Evolutionary conservation across 2,888 invertebrate genomes (phyloP).

Genomic region (Temnothorax ravouxi): DNA sequence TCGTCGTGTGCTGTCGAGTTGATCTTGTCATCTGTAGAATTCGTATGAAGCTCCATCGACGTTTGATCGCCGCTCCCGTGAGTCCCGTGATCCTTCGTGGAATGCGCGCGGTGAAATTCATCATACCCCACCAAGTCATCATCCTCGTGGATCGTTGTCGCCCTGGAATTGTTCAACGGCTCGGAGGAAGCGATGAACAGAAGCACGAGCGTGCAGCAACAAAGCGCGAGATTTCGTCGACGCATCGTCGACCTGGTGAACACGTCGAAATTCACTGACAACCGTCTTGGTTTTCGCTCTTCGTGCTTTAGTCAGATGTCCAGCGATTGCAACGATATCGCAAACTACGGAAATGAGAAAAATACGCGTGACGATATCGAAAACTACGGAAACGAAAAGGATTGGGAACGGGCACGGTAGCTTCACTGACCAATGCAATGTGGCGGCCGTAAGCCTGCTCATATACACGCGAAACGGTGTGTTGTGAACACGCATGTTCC

Average conservation of each 20-base stretch:
- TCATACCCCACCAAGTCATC: not conserved
- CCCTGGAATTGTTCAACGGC: not conserved
- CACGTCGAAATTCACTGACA: not conserved
- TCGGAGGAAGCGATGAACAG: not conserved
- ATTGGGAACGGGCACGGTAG: too few relatives aligned
- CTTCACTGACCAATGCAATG: too few relatives aligned
- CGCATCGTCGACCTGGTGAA: conserved; percentile 11
- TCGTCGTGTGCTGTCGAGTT: not conserved
- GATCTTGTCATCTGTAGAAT: not conserved
- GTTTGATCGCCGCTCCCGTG: not conserved
- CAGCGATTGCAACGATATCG: not conserved
- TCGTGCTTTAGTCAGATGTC: not conserved
- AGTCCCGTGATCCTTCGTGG: not conserved
- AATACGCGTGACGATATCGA: conserved; percentile 5
- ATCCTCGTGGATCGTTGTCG: not conserved
- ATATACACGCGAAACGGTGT: too few relatives aligned
- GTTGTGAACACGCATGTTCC: too few relatives aligned
- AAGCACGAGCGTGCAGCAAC: conserved; percentile 14
- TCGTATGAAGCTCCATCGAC: not conserved
- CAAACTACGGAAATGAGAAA: too few relatives aligned
- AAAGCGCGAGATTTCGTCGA: not conserved
- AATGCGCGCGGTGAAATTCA: not conserved
- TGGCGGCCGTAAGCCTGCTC: too few relatives aligned
- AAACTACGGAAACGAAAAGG: conserved; percentile 32
- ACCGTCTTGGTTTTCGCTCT: too few relatives aligned